Evolutionary conservation across 2,113 vertebrate species (phyloP).

Genomic region (Acanthisitta chloris): DNA sequence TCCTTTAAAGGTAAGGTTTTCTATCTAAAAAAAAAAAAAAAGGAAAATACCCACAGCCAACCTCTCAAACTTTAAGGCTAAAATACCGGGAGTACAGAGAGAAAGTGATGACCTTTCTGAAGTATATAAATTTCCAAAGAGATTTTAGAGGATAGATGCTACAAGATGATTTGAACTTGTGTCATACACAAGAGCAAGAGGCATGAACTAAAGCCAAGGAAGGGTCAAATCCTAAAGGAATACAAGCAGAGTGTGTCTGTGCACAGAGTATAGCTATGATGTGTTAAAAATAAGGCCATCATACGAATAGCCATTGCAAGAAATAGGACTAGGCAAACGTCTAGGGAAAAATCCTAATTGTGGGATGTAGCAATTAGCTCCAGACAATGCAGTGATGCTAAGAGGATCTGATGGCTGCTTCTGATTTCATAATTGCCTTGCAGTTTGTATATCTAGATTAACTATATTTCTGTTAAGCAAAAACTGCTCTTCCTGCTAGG

Average conservation of each 20-base stretch:
- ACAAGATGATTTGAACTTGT: constrained; percentile 23
- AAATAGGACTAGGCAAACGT: not conserved
- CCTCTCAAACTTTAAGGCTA: not conserved
- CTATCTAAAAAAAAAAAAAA: not conserved
- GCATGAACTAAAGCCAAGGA: not conserved
- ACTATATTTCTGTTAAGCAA: not conserved
- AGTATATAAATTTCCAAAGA: not conserved
- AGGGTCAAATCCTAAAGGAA: constrained; percentile 35
- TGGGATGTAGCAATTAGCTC: constrained; percentile 12
- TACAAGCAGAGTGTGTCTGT: not conserved
- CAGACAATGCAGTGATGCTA: not conserved
- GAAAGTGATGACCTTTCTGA: not conserved
- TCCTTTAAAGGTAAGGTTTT: not conserved
- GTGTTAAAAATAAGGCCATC: not conserved
- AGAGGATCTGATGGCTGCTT: constrained; percentile 6
- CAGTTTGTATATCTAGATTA: not conserved
- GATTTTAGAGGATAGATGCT: not conserved
- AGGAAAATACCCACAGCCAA: not conserved
- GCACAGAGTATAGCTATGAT: not conserved
- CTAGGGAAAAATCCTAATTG: not conserved
- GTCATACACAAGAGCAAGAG: constrained; percentile 20
- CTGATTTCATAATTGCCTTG: constrained; percentile 15
- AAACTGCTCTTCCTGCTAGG: not conserved
- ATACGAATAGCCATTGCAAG: not conserved
- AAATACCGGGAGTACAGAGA: not conserved